These are phyloP conservation scores for Acheta domesticus DNA, from an alignment of 2,888 invertebrate genomes.

Conservation along the genomic window DNA sequence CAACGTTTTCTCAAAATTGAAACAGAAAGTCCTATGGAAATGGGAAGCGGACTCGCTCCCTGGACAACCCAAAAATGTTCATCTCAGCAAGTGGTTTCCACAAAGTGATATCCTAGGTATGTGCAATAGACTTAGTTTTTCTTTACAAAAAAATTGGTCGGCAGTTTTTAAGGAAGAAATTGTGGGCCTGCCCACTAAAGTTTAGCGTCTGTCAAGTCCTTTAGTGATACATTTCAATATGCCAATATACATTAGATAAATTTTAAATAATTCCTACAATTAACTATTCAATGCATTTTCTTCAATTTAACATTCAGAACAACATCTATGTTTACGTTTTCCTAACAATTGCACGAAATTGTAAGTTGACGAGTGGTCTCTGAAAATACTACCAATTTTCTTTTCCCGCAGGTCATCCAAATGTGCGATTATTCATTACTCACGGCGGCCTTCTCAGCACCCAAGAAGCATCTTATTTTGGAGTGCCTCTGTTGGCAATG, in stretches of 20 bases:
- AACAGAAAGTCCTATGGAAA: slow-evolving; percentile 43
- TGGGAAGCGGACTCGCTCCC: slow-evolving; percentile 40
- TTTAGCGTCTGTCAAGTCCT: no score
- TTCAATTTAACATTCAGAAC: no score
- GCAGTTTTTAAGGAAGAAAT: background rate
- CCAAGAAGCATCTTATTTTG: background rate
- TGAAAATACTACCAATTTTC: background rate
- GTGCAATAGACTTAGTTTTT: slow-evolving; percentile 11
- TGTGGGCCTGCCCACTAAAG: no score
- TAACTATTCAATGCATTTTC: no score
- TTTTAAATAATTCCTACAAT: no score
- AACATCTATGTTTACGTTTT: no score
- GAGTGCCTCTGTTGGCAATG: background rate
- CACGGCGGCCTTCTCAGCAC: background rate
- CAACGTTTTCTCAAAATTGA: slow-evolving; percentile 41
- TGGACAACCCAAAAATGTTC: slow-evolving; percentile 41
- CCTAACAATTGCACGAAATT: no score
- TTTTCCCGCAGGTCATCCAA: background rate
- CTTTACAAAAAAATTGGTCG: background rate
- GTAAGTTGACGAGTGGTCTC: no score
- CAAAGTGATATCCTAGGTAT: slow-evolving; percentile 47
- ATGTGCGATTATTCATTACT: background rate
- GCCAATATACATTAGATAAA: no score
- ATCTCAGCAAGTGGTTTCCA: slow-evolving; percentile 42
- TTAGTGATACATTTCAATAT: no score